Percentiles rank a stretch among this genome's conserved stretches.
These are phyloP conservation scores for Sipha maydis DNA, from an alignment of 2,888 invertebrate genomes.

Conservation along the genomic window DNA sequence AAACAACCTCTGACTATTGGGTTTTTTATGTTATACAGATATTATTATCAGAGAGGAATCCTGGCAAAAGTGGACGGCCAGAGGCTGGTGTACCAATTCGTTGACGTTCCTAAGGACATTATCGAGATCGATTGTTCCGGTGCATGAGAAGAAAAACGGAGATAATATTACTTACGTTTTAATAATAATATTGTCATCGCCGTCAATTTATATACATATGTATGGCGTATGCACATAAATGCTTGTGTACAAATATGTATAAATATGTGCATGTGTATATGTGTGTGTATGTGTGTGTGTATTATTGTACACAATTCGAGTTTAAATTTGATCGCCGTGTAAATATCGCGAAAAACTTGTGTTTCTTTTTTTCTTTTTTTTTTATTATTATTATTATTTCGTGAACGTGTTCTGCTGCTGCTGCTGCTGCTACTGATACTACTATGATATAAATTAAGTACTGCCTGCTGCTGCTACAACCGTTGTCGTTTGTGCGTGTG, in stretches of 20 bases:
- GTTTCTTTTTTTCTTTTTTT: constrained; percentile 16
- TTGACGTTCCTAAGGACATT: constrained; percentile 98
- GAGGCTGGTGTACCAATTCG: constrained; percentile 98
- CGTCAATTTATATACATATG: neutral
- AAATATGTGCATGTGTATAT: neutral
- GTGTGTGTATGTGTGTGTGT: neutral
- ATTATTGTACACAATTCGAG: neutral
- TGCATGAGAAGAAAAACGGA: constrained; percentile 8
- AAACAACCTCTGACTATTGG: neutral
- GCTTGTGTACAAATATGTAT: neutral
- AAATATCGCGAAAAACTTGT: constrained; percentile 24
- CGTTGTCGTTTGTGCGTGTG: constrained; percentile 27
- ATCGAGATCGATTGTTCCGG: constrained; percentile 96
- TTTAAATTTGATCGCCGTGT: neutral
- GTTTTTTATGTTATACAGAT: constrained; percentile 69
- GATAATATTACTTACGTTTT: neutral
- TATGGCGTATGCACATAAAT: neutral
- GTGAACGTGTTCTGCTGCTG: constrained; percentile 8
- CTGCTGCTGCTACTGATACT: neutral
- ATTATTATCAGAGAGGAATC: constrained; percentile 99
- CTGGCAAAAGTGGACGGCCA: constrained; percentile 99
- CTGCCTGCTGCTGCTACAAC: constrained; percentile 9
- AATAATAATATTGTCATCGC: neutral
- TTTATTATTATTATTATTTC: neutral
- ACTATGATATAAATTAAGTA: neutral